A percentile compares a stretch with the other conserved stretches of the same genome.
These are phyloP conservation scores for Lissocephala sabroskyi DNA, from an alignment of 2,888 invertebrate genomes.

Conservation along the genomic window DNA sequence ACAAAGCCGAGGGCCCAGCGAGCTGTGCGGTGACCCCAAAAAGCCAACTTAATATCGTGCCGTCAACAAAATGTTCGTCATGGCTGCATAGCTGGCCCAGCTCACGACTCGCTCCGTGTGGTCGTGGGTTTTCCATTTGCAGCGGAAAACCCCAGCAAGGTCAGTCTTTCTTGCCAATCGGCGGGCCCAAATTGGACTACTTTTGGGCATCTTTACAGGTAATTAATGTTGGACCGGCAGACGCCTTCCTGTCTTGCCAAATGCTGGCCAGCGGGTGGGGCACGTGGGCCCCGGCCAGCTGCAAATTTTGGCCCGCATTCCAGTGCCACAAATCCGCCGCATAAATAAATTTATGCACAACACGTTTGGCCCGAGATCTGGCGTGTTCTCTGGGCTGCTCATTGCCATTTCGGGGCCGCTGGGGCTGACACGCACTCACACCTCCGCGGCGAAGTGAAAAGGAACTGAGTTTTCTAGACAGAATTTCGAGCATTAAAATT, in stretches of 20 bases:
- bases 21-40: constrained; percentile 52
- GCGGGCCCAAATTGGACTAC: constrained; percentile 10
- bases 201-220: constrained; percentile 58
- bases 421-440: constrained; percentile 27
- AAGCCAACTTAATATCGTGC: constrained; percentile 55
- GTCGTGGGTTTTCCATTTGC: constrained; percentile 21
- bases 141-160: constrained; percentile 50
- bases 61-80: constrained; percentile 60
- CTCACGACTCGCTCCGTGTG: not conserved
- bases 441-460: too few species aligned
- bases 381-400: too few species aligned
- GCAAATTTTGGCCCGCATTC: constrained; percentile 5
- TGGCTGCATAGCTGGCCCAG: constrained; percentile 52
- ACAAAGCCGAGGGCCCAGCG: constrained; percentile 22
- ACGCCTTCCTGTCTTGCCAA: constrained; percentile 62
- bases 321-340: constrained; percentile 61
- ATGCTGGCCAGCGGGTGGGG: too few species aligned
- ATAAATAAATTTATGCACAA: constrained; percentile 53
- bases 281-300: too few species aligned
- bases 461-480: constrained; percentile 40
- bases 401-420: constrained; percentile 48
- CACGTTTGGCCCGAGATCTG: constrained; percentile 32
- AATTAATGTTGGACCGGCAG: constrained; percentile 45
- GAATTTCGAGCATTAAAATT: constrained; percentile 30
- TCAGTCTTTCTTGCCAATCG: constrained; percentile 59